These are phyloP conservation scores for Catagonus wagneri DNA, from an alignment of 2,113 vertebrate genomes.

Conservation along the genomic window DNA sequence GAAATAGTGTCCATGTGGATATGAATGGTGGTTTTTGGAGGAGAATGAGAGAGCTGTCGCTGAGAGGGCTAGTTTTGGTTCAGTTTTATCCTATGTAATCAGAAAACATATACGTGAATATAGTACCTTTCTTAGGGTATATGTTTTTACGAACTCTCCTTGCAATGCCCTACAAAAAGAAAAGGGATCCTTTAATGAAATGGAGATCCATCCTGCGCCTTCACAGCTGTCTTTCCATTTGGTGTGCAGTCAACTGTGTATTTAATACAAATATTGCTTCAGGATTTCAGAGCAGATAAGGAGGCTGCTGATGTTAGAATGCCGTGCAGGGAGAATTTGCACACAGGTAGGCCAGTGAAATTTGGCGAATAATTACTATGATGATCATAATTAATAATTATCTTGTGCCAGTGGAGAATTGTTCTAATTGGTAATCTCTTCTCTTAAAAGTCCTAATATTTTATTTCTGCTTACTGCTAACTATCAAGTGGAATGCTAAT, in stretches of 20 bases:
- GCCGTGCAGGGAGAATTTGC: slow-evolving; percentile 71
- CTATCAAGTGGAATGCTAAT: slow-evolving; percentile 86
- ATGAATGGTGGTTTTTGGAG: background rate
- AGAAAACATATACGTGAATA: background rate
- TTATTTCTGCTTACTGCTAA: slow-evolving; percentile 87
- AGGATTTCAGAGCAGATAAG: slow-evolving; percentile 79
- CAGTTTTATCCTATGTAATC: background rate
- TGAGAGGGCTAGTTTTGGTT: background rate
- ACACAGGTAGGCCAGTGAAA: slow-evolving; percentile 80
- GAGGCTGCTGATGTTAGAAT: slow-evolving; percentile 54
- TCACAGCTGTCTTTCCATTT: slow-evolving; percentile 63
- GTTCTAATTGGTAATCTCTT: slow-evolving; percentile 86
- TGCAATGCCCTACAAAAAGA: slow-evolving; percentile 25
- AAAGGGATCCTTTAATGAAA: slow-evolving; percentile 66
- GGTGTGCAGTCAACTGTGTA: slow-evolving; percentile 61
- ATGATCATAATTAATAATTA: slow-evolving; percentile 88
- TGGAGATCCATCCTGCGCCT: slow-evolving; percentile 23
- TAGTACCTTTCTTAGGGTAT: slow-evolving; percentile 25
- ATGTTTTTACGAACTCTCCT: slow-evolving; percentile 29
- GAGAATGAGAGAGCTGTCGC: background rate
- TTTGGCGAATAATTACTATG: slow-evolving; percentile 82
- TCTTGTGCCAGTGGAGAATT: slow-evolving; percentile 85
- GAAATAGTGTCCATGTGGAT: background rate
- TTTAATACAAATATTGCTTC: slow-evolving; percentile 78
- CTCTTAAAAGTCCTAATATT: slow-evolving; percentile 88